Percentiles rank a stretch among this genome's conserved stretches.
phyloP scores from a whole-genome alignment of 2,888 invertebrate species.

The Litoditis marina region DNA sequence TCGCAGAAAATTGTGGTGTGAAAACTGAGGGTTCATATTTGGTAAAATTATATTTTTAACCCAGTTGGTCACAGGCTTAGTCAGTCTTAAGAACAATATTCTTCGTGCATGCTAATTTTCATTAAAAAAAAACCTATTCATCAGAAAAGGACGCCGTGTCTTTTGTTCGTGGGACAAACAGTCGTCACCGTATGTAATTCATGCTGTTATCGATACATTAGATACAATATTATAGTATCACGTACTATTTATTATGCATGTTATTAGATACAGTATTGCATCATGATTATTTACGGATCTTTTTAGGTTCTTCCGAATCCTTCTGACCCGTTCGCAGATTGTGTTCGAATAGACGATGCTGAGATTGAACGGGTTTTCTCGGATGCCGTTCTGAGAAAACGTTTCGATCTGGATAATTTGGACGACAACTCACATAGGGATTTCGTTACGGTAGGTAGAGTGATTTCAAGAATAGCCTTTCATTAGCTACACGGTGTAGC shows the following conservation, averaged over 20 bases:
- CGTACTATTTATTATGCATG: not conserved
- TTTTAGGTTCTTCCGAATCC: slow-evolving; percentile 61
- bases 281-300: not conserved
- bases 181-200: too few species aligned
- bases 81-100: too few species aligned
- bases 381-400: slow-evolving; percentile 31
- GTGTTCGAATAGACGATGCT: slow-evolving; percentile 92
- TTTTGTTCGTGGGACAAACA: too few species aligned
- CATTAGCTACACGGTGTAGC: not conserved
- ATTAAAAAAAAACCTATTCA: too few species aligned
- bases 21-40: too few species aligned
- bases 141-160: too few species aligned
- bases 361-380: slow-evolving; percentile 35
- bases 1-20: too few species aligned
- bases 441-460: slow-evolving; percentile 28
- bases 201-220: not conserved
- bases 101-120: too few species aligned
- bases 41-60: too few species aligned
- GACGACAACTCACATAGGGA: slow-evolving; percentile 31
- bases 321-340: slow-evolving; percentile 94
- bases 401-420: slow-evolving; percentile 42
- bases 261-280: not conserved
- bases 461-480: too few species aligned
- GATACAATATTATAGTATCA: not conserved
- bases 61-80: too few species aligned